Conservation (phyloP, 2,888 invertebrate genomes). For the Lepidochrysops patricia region DNA sequence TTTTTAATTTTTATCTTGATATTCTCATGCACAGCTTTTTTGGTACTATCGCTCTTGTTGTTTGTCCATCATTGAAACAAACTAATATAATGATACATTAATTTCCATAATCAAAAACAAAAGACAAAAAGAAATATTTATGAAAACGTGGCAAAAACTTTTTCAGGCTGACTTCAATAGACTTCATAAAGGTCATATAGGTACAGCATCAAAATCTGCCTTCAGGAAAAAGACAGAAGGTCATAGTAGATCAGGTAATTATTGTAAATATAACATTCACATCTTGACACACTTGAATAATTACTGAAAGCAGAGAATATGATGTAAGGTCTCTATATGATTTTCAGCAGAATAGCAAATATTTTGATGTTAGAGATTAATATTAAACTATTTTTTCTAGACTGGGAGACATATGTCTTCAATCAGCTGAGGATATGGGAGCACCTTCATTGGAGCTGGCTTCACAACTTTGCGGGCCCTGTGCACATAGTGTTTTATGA, state of each 20-base stretch:
- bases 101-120: not conserved
- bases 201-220: constrained; percentile 78
- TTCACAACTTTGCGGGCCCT: constrained; percentile 79
- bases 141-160: no score
- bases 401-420: constrained; percentile 82
- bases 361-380: not conserved
- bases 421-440: constrained; percentile 80
- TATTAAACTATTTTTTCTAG: constrained; percentile 45
- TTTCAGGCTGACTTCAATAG: constrained; percentile 84
- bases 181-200: constrained; percentile 85
- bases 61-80: not conserved
- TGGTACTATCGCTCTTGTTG: constrained; percentile 13
- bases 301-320: no score
- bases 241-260: constrained; percentile 67
- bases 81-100: not conserved
- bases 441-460: constrained; percentile 80
- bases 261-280: no score
- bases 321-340: no score
- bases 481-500: constrained; percentile 83
- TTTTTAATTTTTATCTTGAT: constrained; percentile 6
- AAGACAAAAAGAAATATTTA: not conserved
- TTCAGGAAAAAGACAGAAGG: constrained; percentile 48
- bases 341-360: no score
- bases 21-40: not conserved
- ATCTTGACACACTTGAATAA: no score